phyloP scores from a whole-genome alignment of 2,113 vertebrate genomes.

The Xenus cinereus region DNA sequence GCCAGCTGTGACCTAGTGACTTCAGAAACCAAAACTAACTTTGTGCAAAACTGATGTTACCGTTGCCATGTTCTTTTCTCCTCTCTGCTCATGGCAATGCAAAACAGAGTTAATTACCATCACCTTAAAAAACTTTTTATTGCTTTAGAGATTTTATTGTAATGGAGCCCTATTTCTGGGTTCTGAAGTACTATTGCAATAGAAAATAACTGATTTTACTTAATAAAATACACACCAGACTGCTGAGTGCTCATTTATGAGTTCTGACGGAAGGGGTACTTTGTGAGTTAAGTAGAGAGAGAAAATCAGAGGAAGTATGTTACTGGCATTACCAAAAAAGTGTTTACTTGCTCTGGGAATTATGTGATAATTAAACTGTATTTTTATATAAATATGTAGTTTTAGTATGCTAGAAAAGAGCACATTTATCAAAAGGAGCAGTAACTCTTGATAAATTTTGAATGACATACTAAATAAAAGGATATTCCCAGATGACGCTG shows the following conservation, averaged over 20 bases:
- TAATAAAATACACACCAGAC: not conserved
- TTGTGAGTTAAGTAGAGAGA: not conserved
- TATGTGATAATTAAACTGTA: not conserved
- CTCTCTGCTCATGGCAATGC: not conserved
- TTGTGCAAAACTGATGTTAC: not conserved
- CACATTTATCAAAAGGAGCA: fast-evolving
- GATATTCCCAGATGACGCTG: not conserved
- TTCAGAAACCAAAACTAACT: not conserved
- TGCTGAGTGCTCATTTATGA: not conserved
- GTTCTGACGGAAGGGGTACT: not conserved
- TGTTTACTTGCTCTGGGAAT: not conserved
- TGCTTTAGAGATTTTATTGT: not conserved
- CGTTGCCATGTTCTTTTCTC: not conserved
- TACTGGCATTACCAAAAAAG: not conserved
- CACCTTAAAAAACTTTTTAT: not conserved
- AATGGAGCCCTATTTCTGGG: not conserved
- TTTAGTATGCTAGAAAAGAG: not conserved
- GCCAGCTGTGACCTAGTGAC: not conserved
- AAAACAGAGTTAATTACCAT: not conserved
- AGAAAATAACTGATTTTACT: not conserved
- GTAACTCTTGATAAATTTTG: not conserved
- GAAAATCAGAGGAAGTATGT: not conserved
- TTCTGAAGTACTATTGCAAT: not conserved
- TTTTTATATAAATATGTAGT: not conserved
- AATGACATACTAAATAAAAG: not conserved